Conservation (phyloP, 2,888 invertebrate genomes). For the Drosophila picticornis region DNA sequence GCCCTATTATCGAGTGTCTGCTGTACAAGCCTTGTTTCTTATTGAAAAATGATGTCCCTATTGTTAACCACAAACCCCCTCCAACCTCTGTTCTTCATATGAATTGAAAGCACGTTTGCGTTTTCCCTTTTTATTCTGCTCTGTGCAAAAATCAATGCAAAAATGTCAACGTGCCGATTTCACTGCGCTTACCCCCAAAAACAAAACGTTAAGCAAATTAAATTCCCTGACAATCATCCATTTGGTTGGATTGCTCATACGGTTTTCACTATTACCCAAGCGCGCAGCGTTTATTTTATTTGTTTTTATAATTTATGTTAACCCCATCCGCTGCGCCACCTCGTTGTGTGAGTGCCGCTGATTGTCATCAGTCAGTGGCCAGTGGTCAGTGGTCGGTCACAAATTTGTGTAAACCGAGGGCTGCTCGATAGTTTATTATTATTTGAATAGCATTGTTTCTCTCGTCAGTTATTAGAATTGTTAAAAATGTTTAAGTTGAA, state of each 20-base stretch:
- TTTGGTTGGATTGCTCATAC: conserved; percentile 26
- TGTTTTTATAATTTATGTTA: conserved; percentile 58
- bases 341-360: conserved; percentile 31
- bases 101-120: conserved; percentile 50
- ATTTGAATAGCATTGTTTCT: not conserved
- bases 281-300: conserved; percentile 42
- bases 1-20: not conserved
- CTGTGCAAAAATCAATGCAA: conserved; percentile 56
- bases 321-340: conserved; percentile 11
- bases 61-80: not conserved
- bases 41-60: not conserved
- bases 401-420: conserved; percentile 27
- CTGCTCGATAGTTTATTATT: conserved; percentile 1
- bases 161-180: conserved; percentile 53
- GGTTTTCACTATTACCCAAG: conserved; percentile 52
- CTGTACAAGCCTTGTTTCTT: not conserved
- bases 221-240: conserved; percentile 9
- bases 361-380: conserved; percentile 40
- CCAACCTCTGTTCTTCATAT: not conserved
- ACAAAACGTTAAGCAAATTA: conserved; percentile 19
- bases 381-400: conserved; percentile 31
- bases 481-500: not conserved
- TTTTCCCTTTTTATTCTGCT: conserved; percentile 46
- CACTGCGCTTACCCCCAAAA: conserved; percentile 31
- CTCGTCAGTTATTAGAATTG: not conserved